These are phyloP conservation scores for Agrochola circellaris DNA, from an alignment of 2,888 invertebrate genomes.

Conservation along the genomic window DNA sequence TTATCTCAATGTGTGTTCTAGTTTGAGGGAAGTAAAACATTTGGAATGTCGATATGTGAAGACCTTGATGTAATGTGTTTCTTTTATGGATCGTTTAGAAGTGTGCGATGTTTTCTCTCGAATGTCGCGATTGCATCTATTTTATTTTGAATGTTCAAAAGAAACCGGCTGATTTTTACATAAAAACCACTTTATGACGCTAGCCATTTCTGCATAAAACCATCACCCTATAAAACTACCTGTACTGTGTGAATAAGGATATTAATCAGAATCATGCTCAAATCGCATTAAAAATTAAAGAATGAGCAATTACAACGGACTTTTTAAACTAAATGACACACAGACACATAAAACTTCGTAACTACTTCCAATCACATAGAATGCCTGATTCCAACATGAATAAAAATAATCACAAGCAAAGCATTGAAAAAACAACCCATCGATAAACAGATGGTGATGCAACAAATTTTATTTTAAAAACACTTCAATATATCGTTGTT, in stretches of 20 bases:
- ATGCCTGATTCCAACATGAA: neutral
- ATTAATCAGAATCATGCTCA: neutral
- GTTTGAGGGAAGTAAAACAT: neutral
- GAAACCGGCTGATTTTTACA: neutral
- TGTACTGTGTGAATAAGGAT: neutral
- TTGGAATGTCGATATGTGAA: neutral
- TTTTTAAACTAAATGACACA: neutral
- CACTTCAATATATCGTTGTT: constrained; percentile 42
- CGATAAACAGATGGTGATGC: constrained; percentile 16
- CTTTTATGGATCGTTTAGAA: neutral
- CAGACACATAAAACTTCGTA: neutral
- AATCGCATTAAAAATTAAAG: neutral
- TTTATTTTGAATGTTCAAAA: too few relatives aligned
- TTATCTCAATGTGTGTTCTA: constrained; percentile 32
- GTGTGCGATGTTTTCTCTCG: neutral
- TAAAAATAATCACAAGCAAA: neutral
- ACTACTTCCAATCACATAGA: neutral
- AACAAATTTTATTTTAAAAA: constrained; percentile 30
- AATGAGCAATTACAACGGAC: neutral
- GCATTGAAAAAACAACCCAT: constrained; percentile 10
- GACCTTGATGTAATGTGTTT: neutral
- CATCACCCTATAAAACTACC: neutral
- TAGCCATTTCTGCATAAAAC: neutral
- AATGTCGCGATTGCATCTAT: neutral
- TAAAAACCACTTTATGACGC: neutral